phyloP scores from a whole-genome alignment of 64 coral and sea anemone genomes.

The Dendrophyllia cribrosa region DNA sequence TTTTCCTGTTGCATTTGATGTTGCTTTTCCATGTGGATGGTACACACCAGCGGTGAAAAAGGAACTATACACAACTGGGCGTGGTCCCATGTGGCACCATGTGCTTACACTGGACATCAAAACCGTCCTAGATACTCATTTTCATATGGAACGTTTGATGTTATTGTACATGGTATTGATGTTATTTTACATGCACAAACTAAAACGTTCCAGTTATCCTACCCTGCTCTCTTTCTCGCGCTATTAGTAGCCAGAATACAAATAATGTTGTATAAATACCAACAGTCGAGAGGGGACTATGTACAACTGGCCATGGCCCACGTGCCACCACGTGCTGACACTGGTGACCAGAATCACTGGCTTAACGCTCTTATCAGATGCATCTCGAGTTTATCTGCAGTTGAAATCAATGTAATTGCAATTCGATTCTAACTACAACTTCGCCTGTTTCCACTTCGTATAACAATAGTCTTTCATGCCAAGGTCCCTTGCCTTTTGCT shows the following conservation, averaged over 20 bases:
- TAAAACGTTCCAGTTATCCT: no score
- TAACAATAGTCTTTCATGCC: slow-evolving; percentile 83
- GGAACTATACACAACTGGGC: no score
- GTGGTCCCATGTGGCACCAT: no score
- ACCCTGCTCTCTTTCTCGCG: not conserved
- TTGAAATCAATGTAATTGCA: slow-evolving; percentile 40
- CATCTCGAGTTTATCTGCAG: not conserved
- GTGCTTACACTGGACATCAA: no score
- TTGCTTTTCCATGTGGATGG: no score
- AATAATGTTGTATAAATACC: not conserved
- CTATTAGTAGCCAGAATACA: not conserved
- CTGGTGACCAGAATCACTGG: not conserved
- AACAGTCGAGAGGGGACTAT: not conserved
- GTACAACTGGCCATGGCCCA: not conserved
- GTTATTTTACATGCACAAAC: no score
- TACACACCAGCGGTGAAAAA: no score
- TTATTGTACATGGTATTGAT: no score
- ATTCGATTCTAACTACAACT: slow-evolving; percentile 82
- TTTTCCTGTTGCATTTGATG: no score
- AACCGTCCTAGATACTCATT: no score
- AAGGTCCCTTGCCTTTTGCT: slow-evolving; percentile 85
- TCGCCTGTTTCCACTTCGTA: slow-evolving; percentile 95
- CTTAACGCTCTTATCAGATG: not conserved
- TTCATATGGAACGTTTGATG: no score
- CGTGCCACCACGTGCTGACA: not conserved